Percentiles rank a stretch among this genome's conserved stretches.
Evolutionary conservation across 2,797 vertebrate species (phyloP).

Genomic region (Melanotaenia trifasciata): DNA sequence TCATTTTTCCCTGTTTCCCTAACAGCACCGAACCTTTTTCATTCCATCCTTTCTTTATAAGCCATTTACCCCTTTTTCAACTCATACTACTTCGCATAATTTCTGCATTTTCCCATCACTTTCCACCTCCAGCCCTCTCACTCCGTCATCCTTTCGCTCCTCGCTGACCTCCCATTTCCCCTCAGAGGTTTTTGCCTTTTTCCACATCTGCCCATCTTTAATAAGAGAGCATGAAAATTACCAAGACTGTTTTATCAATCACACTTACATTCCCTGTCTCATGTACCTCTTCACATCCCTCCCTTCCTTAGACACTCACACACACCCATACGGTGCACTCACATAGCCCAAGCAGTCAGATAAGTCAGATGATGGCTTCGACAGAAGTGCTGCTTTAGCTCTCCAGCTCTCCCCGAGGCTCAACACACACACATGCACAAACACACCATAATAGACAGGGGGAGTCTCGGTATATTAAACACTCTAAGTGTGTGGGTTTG

Average conservation of each 20-base stretch:
- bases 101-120: slow-evolving; percentile 25
- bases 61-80: slow-evolving; percentile 23
- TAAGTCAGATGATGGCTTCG: slow-evolving; percentile 76
- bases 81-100: slow-evolving; percentile 9
- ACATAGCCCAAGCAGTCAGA: slow-evolving; percentile 63
- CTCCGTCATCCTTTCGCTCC: slow-evolving; percentile 43
- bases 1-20: background rate
- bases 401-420: slow-evolving; percentile 64
- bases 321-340: slow-evolving; percentile 36
- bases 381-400: slow-evolving; percentile 79
- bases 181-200: slow-evolving; percentile 45
- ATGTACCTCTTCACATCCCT: background rate
- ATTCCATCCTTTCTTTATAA: background rate
- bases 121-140: slow-evolving; percentile 25
- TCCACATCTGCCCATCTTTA: slow-evolving; percentile 69
- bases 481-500: slow-evolving; percentile 46
- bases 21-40: background rate
- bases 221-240: slow-evolving; percentile 60
- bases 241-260: slow-evolving; percentile 65
- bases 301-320: slow-evolving; percentile 14
- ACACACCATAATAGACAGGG: slow-evolving; percentile 51
- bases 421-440: slow-evolving; percentile 20
- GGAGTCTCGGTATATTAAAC: slow-evolving; percentile 49
- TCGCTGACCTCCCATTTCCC: slow-evolving; percentile 47
- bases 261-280: slow-evolving; percentile 18